phyloP scores from a whole-genome alignment of 2,888 invertebrate genomes.

The Oasisia sp. region DNA sequence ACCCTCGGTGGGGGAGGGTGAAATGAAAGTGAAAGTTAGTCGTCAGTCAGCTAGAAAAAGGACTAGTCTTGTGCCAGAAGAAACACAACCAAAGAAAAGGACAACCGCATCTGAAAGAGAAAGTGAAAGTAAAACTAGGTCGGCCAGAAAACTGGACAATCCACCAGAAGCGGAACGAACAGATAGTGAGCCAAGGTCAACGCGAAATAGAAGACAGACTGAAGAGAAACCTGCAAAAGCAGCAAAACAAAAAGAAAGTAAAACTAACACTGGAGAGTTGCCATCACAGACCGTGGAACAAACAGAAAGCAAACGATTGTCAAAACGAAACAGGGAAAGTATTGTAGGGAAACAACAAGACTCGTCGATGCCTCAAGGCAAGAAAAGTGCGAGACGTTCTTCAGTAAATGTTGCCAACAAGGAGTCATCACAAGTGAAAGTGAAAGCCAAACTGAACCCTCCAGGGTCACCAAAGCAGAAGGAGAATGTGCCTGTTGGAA shows the following conservation, averaged over 20 bases:
- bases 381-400: not conserved
- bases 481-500: not conserved
- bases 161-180: not conserved
- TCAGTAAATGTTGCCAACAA: not conserved
- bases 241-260: conserved; percentile 10
- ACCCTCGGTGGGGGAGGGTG: not conserved
- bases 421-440: not conserved
- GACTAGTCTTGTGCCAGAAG: not conserved
- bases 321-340: not conserved
- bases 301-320: not conserved
- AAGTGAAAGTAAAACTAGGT: conserved; percentile 1
- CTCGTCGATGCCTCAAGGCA: not conserved
- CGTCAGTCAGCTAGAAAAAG: not conserved
- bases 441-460: not conserved
- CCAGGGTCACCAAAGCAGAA: not conserved
- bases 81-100: not conserved
- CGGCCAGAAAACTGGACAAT: not conserved
- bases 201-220: not conserved
- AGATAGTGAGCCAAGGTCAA: not conserved
- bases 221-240: not conserved
- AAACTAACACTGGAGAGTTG: not conserved
- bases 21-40: not conserved
- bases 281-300: not conserved
- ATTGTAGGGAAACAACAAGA: not conserved
- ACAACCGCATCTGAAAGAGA: not conserved